Evolutionary conservation across 2,797 vertebrate species (phyloP).

Genomic region (Eurystomus glaucurus): DNA sequence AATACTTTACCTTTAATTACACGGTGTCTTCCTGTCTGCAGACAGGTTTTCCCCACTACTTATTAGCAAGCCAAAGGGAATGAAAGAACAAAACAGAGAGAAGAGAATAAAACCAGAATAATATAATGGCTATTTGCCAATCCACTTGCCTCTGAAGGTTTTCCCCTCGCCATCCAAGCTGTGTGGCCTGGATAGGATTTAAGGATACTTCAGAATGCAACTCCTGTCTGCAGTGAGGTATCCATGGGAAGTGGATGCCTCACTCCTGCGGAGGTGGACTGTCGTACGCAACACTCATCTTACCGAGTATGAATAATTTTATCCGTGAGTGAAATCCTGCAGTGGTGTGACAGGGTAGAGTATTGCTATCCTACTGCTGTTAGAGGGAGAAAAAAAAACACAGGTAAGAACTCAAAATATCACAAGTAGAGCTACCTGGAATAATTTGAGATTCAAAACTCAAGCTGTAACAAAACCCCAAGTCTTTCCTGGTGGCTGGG

Average conservation of each 20-base stretch:
- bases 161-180: not conserved
- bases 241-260: not conserved
- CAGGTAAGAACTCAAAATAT: not conserved
- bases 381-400: not conserved
- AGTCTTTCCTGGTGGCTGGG: not conserved
- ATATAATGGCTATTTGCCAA: not conserved
- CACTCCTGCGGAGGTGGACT: not conserved
- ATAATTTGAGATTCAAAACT: not conserved
- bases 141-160: not conserved
- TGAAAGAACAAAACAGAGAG: not conserved
- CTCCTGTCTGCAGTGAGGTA: rapidly evolving
- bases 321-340: not conserved
- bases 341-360: not conserved
- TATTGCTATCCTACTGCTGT: not conserved
- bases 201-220: not conserved
- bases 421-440: not conserved
- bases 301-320: not conserved
- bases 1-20: slow-evolving; percentile 8
- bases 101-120: not conserved
- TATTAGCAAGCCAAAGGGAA: not conserved
- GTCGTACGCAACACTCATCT: not conserved
- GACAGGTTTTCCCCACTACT: not conserved
- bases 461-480: not conserved
- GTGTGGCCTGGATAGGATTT: not conserved
- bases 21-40: not conserved